These are phyloP conservation scores for Saimiri boliviensis DNA, from an alignment of 2,113 vertebrate genomes.

Conservation along the genomic window DNA sequence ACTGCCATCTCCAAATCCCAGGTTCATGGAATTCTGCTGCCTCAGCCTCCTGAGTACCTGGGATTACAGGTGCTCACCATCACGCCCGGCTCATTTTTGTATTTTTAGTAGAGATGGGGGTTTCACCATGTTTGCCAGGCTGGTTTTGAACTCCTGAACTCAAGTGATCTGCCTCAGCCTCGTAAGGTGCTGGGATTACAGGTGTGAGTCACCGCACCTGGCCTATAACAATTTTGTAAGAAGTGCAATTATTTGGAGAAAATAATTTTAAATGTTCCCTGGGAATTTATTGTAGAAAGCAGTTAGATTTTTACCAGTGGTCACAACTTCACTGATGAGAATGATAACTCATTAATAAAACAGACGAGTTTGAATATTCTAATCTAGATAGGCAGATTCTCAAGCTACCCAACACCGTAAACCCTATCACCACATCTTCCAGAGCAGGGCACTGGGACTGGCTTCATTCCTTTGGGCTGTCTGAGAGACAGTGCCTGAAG, in stretches of 20 bases:
- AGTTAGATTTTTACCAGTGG: neutral
- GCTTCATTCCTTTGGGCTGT: neutral
- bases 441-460: neutral
- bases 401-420: neutral
- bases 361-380: neutral
- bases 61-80: too few relatives aligned
- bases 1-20: too few relatives aligned
- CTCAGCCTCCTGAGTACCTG: too few relatives aligned
- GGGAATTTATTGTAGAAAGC: neutral
- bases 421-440: neutral
- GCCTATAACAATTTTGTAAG: neutral
- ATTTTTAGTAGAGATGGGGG: too few relatives aligned
- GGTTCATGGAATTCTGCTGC: too few relatives aligned
- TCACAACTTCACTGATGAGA: neutral
- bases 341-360: neutral
- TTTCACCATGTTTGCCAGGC: too few relatives aligned
- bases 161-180: too few relatives aligned
- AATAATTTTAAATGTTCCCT: neutral
- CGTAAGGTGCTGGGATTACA: too few relatives aligned
- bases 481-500: neutral
- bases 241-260: neutral
- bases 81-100: too few relatives aligned
- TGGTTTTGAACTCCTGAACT: too few relatives aligned
- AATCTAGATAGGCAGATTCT: neutral
- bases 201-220: too few relatives aligned